Percentiles rank a stretch among this genome's conserved stretches.
Conservation (phyloP, 2,888 invertebrate species). For the Melinaea menophilus region DNA sequence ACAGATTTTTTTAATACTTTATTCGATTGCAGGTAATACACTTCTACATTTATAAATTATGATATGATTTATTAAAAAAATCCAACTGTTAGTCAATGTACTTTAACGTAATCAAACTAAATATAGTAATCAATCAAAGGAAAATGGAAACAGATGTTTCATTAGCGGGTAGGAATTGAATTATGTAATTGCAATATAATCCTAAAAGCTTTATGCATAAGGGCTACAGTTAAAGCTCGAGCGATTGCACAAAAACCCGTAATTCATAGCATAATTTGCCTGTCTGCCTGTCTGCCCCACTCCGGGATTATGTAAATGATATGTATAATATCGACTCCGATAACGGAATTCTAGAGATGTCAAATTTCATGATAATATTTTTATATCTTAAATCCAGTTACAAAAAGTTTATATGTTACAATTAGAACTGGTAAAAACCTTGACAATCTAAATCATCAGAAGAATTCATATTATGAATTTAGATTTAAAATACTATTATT, state of each 20-base stretch:
- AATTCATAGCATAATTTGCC: conserved; percentile 37
- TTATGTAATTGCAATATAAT: conserved; percentile 7
- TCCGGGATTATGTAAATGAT: conserved; percentile 44
- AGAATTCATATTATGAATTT: too few relatives aligned
- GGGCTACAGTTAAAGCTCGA: conserved; percentile 9
- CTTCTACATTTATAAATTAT: too few relatives aligned
- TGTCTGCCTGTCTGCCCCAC: conserved; percentile 30
- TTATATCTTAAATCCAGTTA: too few relatives aligned
- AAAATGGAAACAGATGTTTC: conserved; percentile 22
- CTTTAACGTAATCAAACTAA: conserved; percentile 7
- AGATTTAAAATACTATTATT: too few relatives aligned
- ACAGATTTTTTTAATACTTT: too few relatives aligned
- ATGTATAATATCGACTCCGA: conserved; percentile 34
- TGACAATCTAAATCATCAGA: too few relatives aligned
- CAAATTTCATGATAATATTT: conserved; percentile 11
- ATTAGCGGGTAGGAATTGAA: conserved; percentile 3
- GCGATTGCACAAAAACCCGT: conserved; percentile 25
- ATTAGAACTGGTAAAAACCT: too few relatives aligned
- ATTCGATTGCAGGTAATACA: too few relatives aligned
- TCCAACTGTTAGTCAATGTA: too few relatives aligned
- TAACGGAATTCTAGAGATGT: conserved; percentile 35
- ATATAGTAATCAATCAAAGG: conserved; percentile 18
- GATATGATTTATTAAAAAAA: too few relatives aligned
- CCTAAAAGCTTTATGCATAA: conserved; percentile 8
- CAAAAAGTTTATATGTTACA: too few relatives aligned